These are phyloP conservation scores for Grantiella picta DNA, from an alignment of 2,113 vertebrate genomes.

Conservation along the genomic window DNA sequence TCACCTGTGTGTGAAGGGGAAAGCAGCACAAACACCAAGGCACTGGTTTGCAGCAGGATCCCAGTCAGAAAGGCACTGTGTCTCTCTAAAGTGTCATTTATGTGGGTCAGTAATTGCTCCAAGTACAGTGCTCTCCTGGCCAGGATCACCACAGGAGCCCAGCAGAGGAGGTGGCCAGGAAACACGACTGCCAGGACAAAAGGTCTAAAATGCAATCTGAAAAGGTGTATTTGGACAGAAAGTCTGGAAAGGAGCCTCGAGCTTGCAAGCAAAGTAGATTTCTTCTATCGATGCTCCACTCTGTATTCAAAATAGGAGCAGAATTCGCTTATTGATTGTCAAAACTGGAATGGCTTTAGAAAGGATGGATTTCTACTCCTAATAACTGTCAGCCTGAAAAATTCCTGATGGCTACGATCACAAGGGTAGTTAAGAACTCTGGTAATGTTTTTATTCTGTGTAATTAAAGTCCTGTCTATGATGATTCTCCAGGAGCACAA, in stretches of 20 bases:
- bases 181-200: neutral
- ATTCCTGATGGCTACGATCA: neutral
- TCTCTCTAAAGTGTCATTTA: neutral
- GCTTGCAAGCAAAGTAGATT: neutral
- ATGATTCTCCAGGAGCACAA: neutral
- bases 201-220: neutral
- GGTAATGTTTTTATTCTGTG: neutral
- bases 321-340: neutral
- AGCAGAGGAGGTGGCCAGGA: neutral
- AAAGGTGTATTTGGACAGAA: neutral
- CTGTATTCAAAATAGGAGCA: neutral
- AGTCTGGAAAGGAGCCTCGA: neutral
- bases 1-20: neutral
- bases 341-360: neutral
- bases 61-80: neutral
- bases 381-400: neutral
- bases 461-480: neutral
- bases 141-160: neutral
- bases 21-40: neutral
- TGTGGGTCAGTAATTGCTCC: neutral
- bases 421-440: neutral
- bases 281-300: neutral
- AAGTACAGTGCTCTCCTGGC: accelerated
- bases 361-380: neutral
- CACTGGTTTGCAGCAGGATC: neutral